Base-by-base conservation (phyloP, 2,797 vertebrate genomes). In the Spinus pinus region DNA sequence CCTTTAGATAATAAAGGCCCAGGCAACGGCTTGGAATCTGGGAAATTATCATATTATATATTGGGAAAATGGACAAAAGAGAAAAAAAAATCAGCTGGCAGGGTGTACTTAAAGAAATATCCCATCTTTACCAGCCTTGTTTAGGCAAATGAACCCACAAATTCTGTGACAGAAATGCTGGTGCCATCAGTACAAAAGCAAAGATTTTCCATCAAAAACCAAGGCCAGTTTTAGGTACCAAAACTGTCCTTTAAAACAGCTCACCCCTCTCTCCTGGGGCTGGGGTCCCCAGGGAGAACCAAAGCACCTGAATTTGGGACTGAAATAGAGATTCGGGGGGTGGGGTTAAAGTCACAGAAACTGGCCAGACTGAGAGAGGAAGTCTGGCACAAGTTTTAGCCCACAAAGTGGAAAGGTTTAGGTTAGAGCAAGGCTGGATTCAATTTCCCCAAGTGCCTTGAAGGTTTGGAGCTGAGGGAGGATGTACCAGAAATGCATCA, bases 81-180 rank as follows among this genome's bases (percentile, higher is more conserved):
- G 46, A 37, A 83, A 71, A 84, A 84, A 88, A 25, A 4, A 12
- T 74, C 77, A 90, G 23, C 53, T 61, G 49, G 16, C 27, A 81
- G 35, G 14, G 10, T 69, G 16, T 42, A 72, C 77, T 84, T 54
- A 61, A 65, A 30, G 39, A 69, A 74, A 81, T 22, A 64, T 28
- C 37, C 23, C 51, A 46, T 57, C 30, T 88, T 71, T 84, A 27
- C 20, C 58, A 84, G 30, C 25, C 27, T 65, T 39, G 53, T 78
- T 90, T 61, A 86, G 83, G 65, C 30, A 84, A 83, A 81, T 37
- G 21, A 81, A 83, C 18, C 30, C 54, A 25, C n/a, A 95, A 94
- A 65, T 20, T 39, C 42, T 65, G 9, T 31, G 44, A 74, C 54
- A 49, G 41, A 77, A 80, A 86, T 54, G 54, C n/a, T 44, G 70